These are phyloP conservation scores for Sphenopsis melanotis DNA, from an alignment of 2,797 vertebrate genomes.

Conservation along the genomic window DNA sequence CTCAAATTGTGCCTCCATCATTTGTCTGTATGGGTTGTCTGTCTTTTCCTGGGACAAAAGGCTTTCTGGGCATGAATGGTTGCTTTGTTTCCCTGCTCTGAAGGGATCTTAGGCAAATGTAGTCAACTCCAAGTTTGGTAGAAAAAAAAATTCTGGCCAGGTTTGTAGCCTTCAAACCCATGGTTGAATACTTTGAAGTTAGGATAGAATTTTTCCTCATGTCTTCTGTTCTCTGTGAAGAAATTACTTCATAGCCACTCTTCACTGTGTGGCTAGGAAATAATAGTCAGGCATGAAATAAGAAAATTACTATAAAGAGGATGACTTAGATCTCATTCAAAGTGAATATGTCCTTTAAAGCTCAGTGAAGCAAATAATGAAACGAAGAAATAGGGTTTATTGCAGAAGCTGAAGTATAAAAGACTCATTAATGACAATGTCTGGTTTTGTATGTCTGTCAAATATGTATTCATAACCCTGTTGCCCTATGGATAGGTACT, in stretches of 20 bases:
- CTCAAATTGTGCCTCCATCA: not conserved
- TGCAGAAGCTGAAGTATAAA: not conserved
- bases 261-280: not conserved
- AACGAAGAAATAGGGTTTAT: not conserved
- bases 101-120: slow-evolving; percentile 1
- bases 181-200: not conserved
- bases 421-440: not conserved
- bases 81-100: slow-evolving; percentile 27
- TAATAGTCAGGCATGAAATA: not conserved
- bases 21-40: not conserved
- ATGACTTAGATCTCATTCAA: not conserved
- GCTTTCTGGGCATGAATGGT: slow-evolving; percentile 6
- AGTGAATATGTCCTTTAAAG: not conserved
- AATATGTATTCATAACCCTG: not conserved
- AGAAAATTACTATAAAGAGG: not conserved
- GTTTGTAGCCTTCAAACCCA: not conserved
- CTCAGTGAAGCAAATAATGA: not conserved
- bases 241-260: not conserved
- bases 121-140: not conserved
- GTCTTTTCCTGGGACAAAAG: slow-evolving; percentile 18
- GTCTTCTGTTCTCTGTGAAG: not conserved
- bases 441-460: not conserved
- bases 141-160: not conserved
- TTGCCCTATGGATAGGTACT: not conserved
- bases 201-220: not conserved